Evolutionary conservation across 2,888 invertebrate species (phyloP).

Genomic region (Dryomyza anilis): DNA sequence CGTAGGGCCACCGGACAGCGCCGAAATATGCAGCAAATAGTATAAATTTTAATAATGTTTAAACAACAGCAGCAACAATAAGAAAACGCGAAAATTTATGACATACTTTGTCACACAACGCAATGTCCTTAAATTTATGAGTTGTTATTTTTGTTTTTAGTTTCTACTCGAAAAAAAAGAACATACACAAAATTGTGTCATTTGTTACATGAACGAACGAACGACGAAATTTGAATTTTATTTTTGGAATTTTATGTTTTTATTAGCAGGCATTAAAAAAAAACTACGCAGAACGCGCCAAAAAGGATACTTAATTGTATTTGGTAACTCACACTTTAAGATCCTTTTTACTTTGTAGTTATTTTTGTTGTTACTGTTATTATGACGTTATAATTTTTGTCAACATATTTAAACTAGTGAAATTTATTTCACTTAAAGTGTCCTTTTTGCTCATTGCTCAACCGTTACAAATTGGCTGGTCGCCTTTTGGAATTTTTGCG

Average conservation of each 20-base stretch:
- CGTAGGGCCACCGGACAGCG: no score
- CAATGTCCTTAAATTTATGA: background rate
- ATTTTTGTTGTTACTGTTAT: background rate
- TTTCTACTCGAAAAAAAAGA: no score
- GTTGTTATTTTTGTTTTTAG: conserved; percentile 4
- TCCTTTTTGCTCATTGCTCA: background rate
- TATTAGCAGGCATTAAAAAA: no score
- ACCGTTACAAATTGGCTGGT: conserved; percentile 25
- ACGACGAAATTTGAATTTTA: no score
- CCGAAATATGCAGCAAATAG: no score
- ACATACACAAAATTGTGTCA: conserved; percentile 30
- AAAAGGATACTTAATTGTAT: no score
- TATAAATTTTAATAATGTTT: background rate
- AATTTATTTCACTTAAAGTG: background rate
- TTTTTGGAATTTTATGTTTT: no score
- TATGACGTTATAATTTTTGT: background rate
- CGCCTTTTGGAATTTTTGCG: conserved; percentile 31
- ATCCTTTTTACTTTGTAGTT: background rate
- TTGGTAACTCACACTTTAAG: background rate
- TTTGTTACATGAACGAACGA: no score
- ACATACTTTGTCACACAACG: conserved; percentile 21
- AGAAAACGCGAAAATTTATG: conserved; percentile 10
- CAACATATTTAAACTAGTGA: background rate
- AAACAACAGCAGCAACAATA: background rate
- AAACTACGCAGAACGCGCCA: no score